These are phyloP conservation scores for Solea senegalensis DNA, from an alignment of 2,113 vertebrate species.

Conservation along the genomic window DNA sequence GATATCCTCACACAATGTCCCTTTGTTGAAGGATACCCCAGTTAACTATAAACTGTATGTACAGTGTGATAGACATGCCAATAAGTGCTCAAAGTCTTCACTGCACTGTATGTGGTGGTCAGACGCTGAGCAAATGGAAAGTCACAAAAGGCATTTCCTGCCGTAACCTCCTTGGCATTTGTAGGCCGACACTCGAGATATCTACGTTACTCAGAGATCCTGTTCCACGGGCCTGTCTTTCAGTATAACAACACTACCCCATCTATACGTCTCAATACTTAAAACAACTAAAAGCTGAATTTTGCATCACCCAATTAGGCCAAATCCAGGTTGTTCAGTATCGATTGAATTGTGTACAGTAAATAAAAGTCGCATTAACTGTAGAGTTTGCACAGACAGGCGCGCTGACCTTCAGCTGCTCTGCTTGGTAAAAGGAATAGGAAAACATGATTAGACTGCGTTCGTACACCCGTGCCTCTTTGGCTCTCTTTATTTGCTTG, in stretches of 20 bases:
- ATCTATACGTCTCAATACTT: slow-evolving; percentile 34
- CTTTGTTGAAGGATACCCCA: slow-evolving; percentile 20
- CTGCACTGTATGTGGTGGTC: slow-evolving; percentile 60
- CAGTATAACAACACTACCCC: slow-evolving; percentile 64
- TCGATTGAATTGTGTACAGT: slow-evolving; percentile 49
- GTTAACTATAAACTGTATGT: slow-evolving; percentile 16
- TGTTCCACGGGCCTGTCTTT: slow-evolving; percentile 80
- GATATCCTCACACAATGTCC: slow-evolving; percentile 31
- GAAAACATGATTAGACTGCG: slow-evolving; percentile 73
- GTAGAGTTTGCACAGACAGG: slow-evolving; percentile 37
- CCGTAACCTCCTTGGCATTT: slow-evolving; percentile 84
- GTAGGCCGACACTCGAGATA: slow-evolving; percentile 77
- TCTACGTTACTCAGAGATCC: slow-evolving; percentile 82
- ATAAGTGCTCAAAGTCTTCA: slow-evolving; percentile 15
- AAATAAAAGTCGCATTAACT: slow-evolving; percentile 48
- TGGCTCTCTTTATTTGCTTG: slow-evolving; percentile 62
- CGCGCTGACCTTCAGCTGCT: slow-evolving; percentile 49
- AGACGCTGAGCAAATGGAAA: slow-evolving; percentile 86
- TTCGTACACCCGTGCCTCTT: slow-evolving; percentile 56
- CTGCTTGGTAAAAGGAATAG: slow-evolving; percentile 57
- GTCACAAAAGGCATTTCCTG: slow-evolving; percentile 84
- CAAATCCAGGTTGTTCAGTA: slow-evolving; percentile 21
- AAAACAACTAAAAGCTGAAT: slow-evolving; percentile 36
- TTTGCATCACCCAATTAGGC: slow-evolving; percentile 27
- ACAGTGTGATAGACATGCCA: slow-evolving; percentile 18